Base-by-base conservation (phyloP, 2,797 vertebrate species). In the Hydrocynus forskahlii region DNA sequence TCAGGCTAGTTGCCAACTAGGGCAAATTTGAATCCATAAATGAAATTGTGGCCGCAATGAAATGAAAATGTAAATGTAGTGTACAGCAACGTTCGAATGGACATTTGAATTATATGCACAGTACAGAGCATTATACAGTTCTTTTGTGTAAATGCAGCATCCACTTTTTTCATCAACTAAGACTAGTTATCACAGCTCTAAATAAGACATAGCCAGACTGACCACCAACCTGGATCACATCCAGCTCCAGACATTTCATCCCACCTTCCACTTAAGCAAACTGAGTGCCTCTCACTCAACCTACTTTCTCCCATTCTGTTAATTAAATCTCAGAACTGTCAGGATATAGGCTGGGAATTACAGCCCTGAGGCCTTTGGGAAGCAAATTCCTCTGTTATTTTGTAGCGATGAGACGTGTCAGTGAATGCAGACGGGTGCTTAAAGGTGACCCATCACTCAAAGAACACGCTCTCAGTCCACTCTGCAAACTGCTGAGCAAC, bases 401-500 rank as follows among this genome's bases (percentile, higher is more conserved):
- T 17, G 67, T 1, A 2, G 67, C 10, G 9, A 48, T 12, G 43
- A n/a, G 19, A 23, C 38, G 19, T 68, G 40, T 43, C 38, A 19
- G 21, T 35, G 12, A 16, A 17, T 14, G 13, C 13, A n/a, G 8
- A 35, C 5, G 50, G 21, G 40, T 6, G 12, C 0, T 1, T 6
- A 45, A 40, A 43, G 45, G 38, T 45, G 40, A 68, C 38, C 40
- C 68, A 12, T 23, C 68, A 38, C 66, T 45, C 66, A 4, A 16
- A 43, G 40, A 68, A 45, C 35, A n/a, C 5, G 43, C 14, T 25
- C 23, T 35, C 13, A n/a, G 63, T 48, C 38, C 17, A 19, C 23
- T 75, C 57, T 13, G 57, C 29, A 4, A 64, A 48, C 12, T 81
- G 76, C 72, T 80, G 75, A 79, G 62, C 60, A 60, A 60, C n/a